Base-by-base conservation (phyloP, 2,113 vertebrate species). In the Colius striatus region DNA sequence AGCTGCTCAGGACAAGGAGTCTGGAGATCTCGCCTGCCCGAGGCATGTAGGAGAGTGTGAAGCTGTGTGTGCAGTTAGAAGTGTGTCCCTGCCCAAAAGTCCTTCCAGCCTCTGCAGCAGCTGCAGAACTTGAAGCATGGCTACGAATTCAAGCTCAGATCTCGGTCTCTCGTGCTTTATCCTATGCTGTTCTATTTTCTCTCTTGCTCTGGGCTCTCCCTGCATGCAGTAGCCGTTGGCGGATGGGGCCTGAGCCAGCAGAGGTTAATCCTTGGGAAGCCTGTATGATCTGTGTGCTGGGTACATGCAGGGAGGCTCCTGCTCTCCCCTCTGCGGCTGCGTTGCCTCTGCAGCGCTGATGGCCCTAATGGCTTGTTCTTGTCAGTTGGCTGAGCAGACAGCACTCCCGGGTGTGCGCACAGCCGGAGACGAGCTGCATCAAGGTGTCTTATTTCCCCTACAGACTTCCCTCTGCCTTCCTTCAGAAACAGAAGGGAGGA, bases 1-100 rank as follows among this genome's bases (percentile, higher is more conserved):
- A 4, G 53, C n/a, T 15, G 6, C 15, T 13, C 17, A 4, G 22
- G 45, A 32, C 38, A 4, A 11, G 66, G 58, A 36, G 67, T 67
- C 41, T 13, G 4, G 50, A 3, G 13, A 9, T 26, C 22, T 26
- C 21, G 26, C n/a, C 12, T 8, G 43, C 65, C 45, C 25, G 66
- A 45, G 13, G 38, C 47, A 3, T 0, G 2, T 2, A 6, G n/a
- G 19, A 25, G 47, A 16, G 53, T 10, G 20, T 4, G 5, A n/a
- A 30, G 66, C 54, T 7, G 21, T 1, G 34, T 1, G 21, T 4
- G 61, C 21, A 0, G 3, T 6, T 9, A 1, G 5, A 1, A 0
- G 4, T 6, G 22, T 13, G 11, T 17, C 32, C 57, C 68, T 61
- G 73, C 72, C 51, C 48, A 1, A 2, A 2, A 26, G 27, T 3